Percentiles rank a stretch among this genome's conserved stretches.
These are phyloP conservation scores for Wasmannia auropunctata DNA, from an alignment of 1,140 invertebrate species.

Conservation along the genomic window DNA sequence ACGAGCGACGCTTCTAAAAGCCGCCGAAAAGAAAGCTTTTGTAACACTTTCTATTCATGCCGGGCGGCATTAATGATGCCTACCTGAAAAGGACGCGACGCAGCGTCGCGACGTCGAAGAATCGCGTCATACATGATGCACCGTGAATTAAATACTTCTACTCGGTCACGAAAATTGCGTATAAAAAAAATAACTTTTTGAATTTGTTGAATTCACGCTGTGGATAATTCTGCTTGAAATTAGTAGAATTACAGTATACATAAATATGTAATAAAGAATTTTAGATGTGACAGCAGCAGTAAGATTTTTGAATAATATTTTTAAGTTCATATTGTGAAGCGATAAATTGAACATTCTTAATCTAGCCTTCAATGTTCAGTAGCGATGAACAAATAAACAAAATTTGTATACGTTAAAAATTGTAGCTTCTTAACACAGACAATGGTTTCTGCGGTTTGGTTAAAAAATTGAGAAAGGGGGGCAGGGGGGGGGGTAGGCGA, in stretches of 20 bases:
- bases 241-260: not conserved
- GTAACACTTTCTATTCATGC: conserved; percentile 15
- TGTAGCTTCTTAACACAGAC: not conserved
- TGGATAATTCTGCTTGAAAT: not conserved
- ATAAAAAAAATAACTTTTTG: not conserved
- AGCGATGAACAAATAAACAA: not conserved
- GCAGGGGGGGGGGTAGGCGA: not conserved
- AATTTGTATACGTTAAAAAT: not conserved
- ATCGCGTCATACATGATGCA: not conserved
- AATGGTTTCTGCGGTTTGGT: not conserved
- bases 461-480: conserved; percentile 10
- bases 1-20: conserved; percentile 21
- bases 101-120: not conserved
- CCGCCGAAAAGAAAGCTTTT: conserved; percentile 52
- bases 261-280: not conserved
- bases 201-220: not conserved
- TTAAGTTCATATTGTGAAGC: not conserved
- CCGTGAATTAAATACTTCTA: not conserved
- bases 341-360: not conserved
- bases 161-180: not conserved
- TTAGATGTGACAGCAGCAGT: not conserved
- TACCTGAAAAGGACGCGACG: conserved; percentile 9
- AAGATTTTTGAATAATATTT: not conserved
- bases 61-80: conserved; percentile 20
- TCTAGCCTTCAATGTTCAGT: not conserved